phyloP scores from a whole-genome alignment of 30 jellyfish, hydroid and myxozoan species.

The Cassiopea xamachana region DNA sequence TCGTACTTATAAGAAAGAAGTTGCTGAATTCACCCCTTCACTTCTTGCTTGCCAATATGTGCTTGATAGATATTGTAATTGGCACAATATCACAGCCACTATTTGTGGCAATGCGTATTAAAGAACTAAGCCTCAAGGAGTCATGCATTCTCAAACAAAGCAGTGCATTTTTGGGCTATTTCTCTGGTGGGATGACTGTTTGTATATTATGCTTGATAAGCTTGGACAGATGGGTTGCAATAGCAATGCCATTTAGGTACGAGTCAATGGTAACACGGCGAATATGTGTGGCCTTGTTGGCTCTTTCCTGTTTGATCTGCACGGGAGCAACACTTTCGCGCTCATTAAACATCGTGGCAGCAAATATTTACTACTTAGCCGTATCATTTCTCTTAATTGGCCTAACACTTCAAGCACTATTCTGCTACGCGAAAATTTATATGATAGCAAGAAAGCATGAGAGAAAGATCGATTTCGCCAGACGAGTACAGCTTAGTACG shows the following conservation, averaged over 20 bases:
- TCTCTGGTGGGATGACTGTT: conserved; percentile 18
- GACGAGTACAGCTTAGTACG: neutral
- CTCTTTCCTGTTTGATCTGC: neutral
- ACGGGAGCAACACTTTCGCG: neutral
- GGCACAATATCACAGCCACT: conserved; percentile 36
- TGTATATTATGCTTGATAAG: conserved; percentile 19
- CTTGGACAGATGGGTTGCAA: conserved; percentile 31
- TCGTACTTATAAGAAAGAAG: conserved; percentile 13
- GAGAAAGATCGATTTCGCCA: neutral
- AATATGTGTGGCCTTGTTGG: neutral
- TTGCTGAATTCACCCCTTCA: neutral
- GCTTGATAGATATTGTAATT: conserved; percentile 13
- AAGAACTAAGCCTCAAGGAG: neutral
- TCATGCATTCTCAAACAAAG: conserved; percentile 8
- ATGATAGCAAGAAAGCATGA: conserved; percentile 32
- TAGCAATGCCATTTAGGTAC: conserved; percentile 25
- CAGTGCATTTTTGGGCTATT: conserved; percentile 6
- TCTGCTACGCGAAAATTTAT: conserved; percentile 31
- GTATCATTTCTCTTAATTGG: conserved; percentile 9
- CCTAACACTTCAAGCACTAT: neutral
- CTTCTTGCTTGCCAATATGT: conserved; percentile 19
- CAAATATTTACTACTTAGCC: neutral
- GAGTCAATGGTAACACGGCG: neutral
- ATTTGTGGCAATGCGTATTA: conserved; percentile 4
- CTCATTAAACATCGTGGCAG: neutral